Conservation (phyloP, 64 coral and sea anemone species). For the Cladopsammia gracilis region DNA sequence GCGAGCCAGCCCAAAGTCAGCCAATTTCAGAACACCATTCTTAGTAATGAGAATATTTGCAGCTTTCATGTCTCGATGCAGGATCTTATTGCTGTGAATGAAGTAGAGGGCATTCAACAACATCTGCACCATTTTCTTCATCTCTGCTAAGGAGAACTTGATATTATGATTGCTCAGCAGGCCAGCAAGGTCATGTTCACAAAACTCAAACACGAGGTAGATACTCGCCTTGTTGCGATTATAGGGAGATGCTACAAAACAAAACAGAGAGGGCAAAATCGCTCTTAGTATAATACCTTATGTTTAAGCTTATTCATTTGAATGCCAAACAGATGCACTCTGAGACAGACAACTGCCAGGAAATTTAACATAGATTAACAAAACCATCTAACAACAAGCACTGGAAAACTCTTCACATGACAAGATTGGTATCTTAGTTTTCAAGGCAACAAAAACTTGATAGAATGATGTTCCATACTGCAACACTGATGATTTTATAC, state of each 20-base stretch:
- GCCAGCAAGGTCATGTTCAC: constrained; percentile 99
- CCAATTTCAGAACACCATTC: constrained; percentile 94
- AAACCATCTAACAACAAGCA: too few species aligned
- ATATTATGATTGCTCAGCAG: constrained; percentile 94
- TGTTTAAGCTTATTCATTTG: too few species aligned
- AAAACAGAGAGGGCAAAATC: constrained; percentile 25
- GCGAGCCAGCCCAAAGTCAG: constrained; percentile 97
- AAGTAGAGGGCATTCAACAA: constrained; percentile 98
- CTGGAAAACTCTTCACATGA: too few species aligned
- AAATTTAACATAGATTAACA: too few species aligned
- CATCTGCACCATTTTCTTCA: constrained; percentile 98
- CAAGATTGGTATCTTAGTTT: too few species aligned
- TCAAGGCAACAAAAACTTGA: too few species aligned
- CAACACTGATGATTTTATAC: too few species aligned
- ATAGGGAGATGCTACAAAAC: constrained; percentile 82
- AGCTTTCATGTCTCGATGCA: constrained; percentile 99
- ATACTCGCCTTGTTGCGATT: constrained; percentile 99
- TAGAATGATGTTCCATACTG: too few species aligned
- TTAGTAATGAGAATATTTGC: constrained; percentile 98
- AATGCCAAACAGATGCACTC: too few species aligned
- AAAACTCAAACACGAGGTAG: constrained; percentile 99
- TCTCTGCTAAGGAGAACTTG: constrained; percentile 91
- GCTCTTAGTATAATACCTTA: neutral
- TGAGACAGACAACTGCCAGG: too few species aligned
- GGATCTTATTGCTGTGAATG: constrained; percentile 99